phyloP scores from a whole-genome alignment of 2,113 vertebrate genomes.

The Lepus americanus region DNA sequence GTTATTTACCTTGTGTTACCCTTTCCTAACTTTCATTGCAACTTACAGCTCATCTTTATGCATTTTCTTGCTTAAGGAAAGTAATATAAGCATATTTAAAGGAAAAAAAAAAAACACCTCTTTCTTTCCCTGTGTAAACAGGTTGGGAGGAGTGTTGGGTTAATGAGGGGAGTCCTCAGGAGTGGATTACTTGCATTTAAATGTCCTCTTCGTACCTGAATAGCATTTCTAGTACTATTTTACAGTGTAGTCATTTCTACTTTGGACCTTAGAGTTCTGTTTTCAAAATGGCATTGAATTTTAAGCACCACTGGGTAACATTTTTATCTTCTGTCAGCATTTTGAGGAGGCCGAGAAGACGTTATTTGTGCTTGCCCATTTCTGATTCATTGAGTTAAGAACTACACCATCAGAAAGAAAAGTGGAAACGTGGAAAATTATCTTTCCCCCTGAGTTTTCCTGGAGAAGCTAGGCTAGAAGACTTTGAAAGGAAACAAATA shows the following conservation, averaged over 20 bases:
- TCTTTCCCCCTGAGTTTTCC: background rate
- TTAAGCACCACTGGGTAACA: constrained; percentile 80
- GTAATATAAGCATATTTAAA: background rate
- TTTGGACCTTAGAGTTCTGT: constrained; percentile 61
- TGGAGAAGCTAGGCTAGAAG: background rate
- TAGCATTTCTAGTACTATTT: constrained; percentile 46
- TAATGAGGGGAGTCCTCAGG: background rate
- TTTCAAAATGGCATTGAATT: constrained; percentile 83
- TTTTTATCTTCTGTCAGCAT: constrained; percentile 73
- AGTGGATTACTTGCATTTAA: background rate
- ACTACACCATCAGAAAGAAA: background rate
- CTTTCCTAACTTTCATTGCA: constrained; percentile 50
- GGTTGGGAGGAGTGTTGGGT: background rate
- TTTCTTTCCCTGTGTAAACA: constrained; percentile 21
- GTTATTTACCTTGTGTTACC: constrained; percentile 44
- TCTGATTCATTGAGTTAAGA: constrained; percentile 62
- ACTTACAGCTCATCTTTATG: constrained; percentile 54
- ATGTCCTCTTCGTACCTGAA: constrained; percentile 61
- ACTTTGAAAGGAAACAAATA: constrained; percentile 38
- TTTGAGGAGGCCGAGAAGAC: constrained; percentile 40
- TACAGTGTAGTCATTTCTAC: constrained; percentile 42
- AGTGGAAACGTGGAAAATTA: constrained; percentile 37
- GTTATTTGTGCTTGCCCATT: constrained; percentile 34
- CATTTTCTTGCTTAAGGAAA: constrained; percentile 56
- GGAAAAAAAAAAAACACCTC: background rate